Percentiles rank a stretch among this genome's conserved stretches.
phyloP scores from a whole-genome alignment of 2,888 invertebrate species.

The Polydrusus tereticollis region DNA sequence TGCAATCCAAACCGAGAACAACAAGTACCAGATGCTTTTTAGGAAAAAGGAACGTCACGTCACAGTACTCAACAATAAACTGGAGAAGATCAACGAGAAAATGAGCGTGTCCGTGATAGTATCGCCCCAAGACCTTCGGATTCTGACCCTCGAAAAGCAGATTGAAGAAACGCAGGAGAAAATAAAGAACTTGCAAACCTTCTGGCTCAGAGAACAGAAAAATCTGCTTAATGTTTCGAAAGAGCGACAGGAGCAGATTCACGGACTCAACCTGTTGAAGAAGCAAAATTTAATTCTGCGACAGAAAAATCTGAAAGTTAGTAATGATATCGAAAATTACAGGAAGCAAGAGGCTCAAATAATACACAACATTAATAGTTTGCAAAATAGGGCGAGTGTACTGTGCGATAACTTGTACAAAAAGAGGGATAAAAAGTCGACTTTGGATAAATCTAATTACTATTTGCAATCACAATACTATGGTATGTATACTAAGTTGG shows the following conservation, averaged over 20 bases:
- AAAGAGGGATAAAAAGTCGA: constrained; percentile 70
- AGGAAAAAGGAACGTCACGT: constrained; percentile 69
- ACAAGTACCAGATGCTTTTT: constrained; percentile 65
- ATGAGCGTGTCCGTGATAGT: constrained; percentile 67
- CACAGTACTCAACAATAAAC: constrained; percentile 69
- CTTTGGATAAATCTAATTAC: constrained; percentile 71
- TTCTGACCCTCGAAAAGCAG: constrained; percentile 75
- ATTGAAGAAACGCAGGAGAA: constrained; percentile 74
- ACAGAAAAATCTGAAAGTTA: constrained; percentile 80
- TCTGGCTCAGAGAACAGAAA: constrained; percentile 84
- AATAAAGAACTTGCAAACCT: constrained; percentile 76
- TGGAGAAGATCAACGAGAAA: constrained; percentile 68
- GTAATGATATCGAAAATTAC: constrained; percentile 74
- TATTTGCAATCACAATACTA: constrained; percentile 59
- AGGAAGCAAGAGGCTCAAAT: constrained; percentile 71
- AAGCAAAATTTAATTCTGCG: constrained; percentile 79
- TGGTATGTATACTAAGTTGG: constrained; percentile 24
- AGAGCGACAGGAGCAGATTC: constrained; percentile 76
- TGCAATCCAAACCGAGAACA: constrained; percentile 66
- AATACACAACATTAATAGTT: constrained; percentile 71
- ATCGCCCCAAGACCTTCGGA: constrained; percentile 73
- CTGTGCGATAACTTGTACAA: constrained; percentile 72
- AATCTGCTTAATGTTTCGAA: constrained; percentile 78
- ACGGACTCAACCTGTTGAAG: constrained; percentile 77
- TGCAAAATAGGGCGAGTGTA: constrained; percentile 74